Evolutionary conservation across 2,888 invertebrate species (phyloP), one percentile per base, ranked within the genome.

Genomic region (Imbricaverruca yamaguchii): DNA sequence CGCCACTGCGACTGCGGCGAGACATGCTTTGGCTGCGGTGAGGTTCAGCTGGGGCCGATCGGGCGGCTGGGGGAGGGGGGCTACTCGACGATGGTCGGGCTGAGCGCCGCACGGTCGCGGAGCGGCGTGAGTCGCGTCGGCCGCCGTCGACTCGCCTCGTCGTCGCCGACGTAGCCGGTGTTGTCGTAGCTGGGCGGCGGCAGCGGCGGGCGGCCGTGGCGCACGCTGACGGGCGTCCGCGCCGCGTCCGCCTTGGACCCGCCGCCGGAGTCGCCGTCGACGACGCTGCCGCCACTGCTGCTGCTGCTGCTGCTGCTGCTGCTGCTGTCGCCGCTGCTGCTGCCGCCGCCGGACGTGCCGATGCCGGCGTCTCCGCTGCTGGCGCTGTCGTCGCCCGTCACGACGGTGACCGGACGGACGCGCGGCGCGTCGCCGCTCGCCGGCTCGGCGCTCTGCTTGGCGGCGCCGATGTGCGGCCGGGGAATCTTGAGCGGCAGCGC

Each of bases 401-500:
- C 4, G 18, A 8, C 61, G 18, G 15, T 61, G 61, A 21, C 39
- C 39, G 39, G 4, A 4, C 39, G 39, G 39, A 65, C 63, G 39
- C 39, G 39, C 2, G 39, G 39, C 39, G 39, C 39, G 39, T 39
- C 39, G 39, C 39, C 39, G 39, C 39, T 39, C 39, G 39, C 39
- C 39, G 39, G 39, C 39, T 39, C 39, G 39, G 39, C 39, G 39
- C 39, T 77, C 59, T 67, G 80, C 8, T 56, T 67, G 13, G 65
- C 74, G 18, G 81, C 10, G 13, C 77, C 63, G 39, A 80, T 80
- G 61, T 82, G 83, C 25, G 81, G 83, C 59, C 81, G 80, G 3
- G 82, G 82, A 67, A 83, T 83, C 79, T 81, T 81, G 4, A 82
- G 77, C 8, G 65, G 65, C 23, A 18, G 9, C 23, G n/a, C 39